A percentile compares a stretch with the other conserved stretches of the same genome.
phyloP scores from a whole-genome alignment of 2,113 vertebrate species.

The Dolichotis patagonum region DNA sequence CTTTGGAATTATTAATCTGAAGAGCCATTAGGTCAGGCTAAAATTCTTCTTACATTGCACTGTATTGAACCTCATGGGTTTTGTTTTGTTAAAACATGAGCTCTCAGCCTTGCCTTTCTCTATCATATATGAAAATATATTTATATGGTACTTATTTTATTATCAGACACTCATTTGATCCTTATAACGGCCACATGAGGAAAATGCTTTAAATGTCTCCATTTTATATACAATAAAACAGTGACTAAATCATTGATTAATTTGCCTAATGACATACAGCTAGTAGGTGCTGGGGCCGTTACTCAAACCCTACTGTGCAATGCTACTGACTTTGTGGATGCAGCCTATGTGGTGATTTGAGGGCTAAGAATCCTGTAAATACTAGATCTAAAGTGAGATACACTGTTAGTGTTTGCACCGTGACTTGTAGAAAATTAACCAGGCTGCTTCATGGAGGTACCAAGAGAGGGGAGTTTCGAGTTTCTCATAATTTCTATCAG shows the following conservation, averaged over 20 bases:
- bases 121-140: neutral
- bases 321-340: neutral
- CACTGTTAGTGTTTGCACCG: neutral
- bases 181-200: neutral
- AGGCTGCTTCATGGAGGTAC: neutral
- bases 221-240: conserved; percentile 28
- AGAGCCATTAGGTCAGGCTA: neutral
- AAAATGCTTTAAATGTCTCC: neutral
- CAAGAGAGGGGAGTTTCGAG: neutral
- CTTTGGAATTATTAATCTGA: conserved; percentile 34
- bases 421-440: neutral
- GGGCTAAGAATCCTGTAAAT: neutral
- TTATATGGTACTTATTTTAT: neutral
- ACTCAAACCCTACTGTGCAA: neutral
- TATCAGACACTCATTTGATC: neutral
- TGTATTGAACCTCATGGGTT: neutral
- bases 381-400: neutral
- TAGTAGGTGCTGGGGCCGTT: neutral
- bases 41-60: conserved; percentile 3
- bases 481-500: conserved; percentile 24
- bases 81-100: neutral
- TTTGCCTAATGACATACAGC: neutral
- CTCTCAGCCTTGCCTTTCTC: neutral
- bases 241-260: neutral
- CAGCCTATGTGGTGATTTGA: neutral